phyloP scores from a whole-genome alignment of 2,113 vertebrate genomes.

The Austrofundulus limnaeus region DNA sequence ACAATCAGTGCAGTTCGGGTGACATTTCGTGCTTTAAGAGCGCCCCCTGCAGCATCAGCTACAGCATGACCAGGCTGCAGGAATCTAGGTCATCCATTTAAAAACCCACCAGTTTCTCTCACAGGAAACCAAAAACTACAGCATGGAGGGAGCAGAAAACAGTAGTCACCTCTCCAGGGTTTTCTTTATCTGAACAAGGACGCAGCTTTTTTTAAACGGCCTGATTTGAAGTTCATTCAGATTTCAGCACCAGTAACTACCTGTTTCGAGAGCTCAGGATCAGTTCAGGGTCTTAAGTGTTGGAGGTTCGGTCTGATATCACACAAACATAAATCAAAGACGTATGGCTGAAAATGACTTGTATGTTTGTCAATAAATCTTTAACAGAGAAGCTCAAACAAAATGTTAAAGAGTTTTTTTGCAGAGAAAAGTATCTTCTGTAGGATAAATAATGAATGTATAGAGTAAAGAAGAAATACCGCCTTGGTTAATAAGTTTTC shows the following conservation, averaged over 20 bases:
- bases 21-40: constrained; percentile 50
- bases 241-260: neutral
- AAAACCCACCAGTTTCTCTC: constrained; percentile 48
- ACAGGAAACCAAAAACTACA: constrained; percentile 54
- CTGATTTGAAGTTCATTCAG: constrained; percentile 57
- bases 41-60: constrained; percentile 65
- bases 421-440: no score
- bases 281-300: neutral
- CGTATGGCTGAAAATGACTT: neutral
- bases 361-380: no score
- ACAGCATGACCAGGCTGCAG: neutral
- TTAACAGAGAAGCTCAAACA: no score
- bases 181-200: constrained; percentile 59
- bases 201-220: constrained; percentile 58
- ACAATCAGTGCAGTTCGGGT: constrained; percentile 20
- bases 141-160: constrained; percentile 40
- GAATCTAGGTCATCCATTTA: constrained; percentile 76
- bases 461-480: no score
- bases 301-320: neutral
- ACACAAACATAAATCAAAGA: neutral
- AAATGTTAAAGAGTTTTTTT: no score
- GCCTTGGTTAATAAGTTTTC: no score
- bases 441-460: no score
- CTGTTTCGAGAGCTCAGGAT: neutral
- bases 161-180: constrained; percentile 45